Evolutionary conservation across 2,797 vertebrate genomes (phyloP).

Genomic region (Luscinia luscinia): DNA sequence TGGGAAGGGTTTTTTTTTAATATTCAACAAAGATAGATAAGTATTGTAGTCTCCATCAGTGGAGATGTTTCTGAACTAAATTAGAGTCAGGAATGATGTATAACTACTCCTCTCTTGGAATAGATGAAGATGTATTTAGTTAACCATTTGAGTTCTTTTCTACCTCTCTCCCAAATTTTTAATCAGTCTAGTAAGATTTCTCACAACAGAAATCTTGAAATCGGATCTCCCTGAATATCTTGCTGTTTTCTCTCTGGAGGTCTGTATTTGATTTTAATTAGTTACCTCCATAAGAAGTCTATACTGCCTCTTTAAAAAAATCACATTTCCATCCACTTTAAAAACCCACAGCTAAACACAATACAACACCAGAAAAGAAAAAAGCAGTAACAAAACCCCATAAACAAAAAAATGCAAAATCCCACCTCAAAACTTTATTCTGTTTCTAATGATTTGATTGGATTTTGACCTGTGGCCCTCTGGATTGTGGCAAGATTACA

Average conservation of each 20-base stretch:
- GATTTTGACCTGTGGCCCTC: background rate
- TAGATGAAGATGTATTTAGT: background rate
- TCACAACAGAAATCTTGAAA: background rate
- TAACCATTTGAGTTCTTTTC: background rate
- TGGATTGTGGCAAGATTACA: background rate
- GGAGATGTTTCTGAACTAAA: background rate
- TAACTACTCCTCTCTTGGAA: background rate
- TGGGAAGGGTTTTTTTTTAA: background rate
- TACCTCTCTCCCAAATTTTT: background rate
- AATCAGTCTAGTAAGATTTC: background rate
- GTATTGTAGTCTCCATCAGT: background rate
- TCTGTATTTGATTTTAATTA: background rate
- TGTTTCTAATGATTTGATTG: background rate
- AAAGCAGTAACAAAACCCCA: background rate
- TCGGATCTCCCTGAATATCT: background rate
- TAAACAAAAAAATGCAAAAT: background rate
- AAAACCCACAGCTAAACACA: background rate
- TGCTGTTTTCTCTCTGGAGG: background rate
- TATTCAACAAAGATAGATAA: background rate
- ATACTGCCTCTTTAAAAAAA: background rate
- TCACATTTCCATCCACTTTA: background rate
- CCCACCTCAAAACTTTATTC: background rate
- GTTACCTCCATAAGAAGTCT: background rate
- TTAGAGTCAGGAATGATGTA: background rate
- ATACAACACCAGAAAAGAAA: background rate